Percentiles rank a stretch among this genome's conserved stretches.
Evolutionary conservation across 2,888 invertebrate species (phyloP).

Genomic region (Helleia helle): DNA sequence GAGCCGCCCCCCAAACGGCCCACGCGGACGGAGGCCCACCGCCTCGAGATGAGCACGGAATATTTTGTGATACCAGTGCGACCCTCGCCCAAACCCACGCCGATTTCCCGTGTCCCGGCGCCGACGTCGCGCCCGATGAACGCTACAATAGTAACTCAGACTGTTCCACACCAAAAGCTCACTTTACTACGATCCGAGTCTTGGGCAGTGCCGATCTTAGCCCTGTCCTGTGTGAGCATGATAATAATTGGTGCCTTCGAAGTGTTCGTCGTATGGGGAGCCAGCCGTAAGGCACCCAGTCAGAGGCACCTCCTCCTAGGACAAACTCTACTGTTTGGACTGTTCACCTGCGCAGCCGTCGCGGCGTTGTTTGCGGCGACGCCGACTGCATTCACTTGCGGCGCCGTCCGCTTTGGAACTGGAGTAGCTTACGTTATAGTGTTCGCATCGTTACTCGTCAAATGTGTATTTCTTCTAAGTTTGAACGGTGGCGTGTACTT

Average conservation of each 20-base stretch:
- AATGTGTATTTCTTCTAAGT: constrained; percentile 94
- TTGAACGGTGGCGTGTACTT: constrained; percentile 93
- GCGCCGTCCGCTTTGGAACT: constrained; percentile 85
- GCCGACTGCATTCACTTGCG: constrained; percentile 86
- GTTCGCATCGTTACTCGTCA: constrained; percentile 92
- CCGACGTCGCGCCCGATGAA: constrained; percentile 37
- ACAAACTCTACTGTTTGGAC: constrained; percentile 87
- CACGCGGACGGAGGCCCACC: constrained; percentile 62
- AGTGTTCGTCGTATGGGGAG: constrained; percentile 86
- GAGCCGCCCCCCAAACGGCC: constrained; percentile 47
- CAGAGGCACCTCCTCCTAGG: constrained; percentile 90
- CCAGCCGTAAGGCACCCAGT: constrained; percentile 87
- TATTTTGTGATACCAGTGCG: constrained; percentile 84
- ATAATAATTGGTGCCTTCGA: constrained; percentile 90
- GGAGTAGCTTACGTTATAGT: constrained; percentile 89
- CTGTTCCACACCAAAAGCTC: constrained; percentile 31
- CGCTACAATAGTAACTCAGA: constrained; percentile 28
- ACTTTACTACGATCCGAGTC: constrained; percentile 80
- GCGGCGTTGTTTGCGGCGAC: constrained; percentile 85
- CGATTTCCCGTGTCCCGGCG: constrained; percentile 40
- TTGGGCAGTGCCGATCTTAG: constrained; percentile 93
- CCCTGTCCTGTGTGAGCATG: constrained; percentile 88
- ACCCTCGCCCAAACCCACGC: constrained; percentile 35
- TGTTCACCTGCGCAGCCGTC: constrained; percentile 86
- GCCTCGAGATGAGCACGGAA: constrained; percentile 88